These are phyloP conservation scores for Agrypnus murinus DNA, from an alignment of 2,888 invertebrate genomes.

Conservation along the genomic window DNA sequence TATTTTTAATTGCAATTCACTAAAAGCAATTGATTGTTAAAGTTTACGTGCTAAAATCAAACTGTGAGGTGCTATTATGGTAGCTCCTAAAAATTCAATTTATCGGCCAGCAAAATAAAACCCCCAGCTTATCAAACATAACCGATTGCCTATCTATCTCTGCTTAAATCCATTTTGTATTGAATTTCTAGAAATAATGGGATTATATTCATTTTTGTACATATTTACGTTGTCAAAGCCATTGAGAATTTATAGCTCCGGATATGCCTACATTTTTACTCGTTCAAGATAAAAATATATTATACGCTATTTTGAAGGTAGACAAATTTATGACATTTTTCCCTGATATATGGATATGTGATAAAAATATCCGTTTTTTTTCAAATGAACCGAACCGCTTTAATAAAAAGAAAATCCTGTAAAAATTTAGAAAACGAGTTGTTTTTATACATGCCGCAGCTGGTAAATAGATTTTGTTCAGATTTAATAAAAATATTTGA, in stretches of 20 bases:
- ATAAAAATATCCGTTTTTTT: constrained; percentile 19
- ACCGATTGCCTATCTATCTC: constrained; percentile 7
- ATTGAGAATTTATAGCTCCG: constrained; percentile 20
- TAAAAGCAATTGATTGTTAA: too few species aligned
- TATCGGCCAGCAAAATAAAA: neutral
- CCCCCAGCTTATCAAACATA: constrained; percentile 7
- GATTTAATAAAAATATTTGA: constrained; percentile 12
- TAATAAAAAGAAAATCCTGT: neutral
- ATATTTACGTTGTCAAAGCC: constrained; percentile 28
- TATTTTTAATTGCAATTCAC: too few species aligned
- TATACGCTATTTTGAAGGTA: constrained; percentile 18
- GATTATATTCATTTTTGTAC: constrained; percentile 24
- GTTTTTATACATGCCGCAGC: neutral
- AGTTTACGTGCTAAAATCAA: too few species aligned
- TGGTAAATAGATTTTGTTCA: neutral
- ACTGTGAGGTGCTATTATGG: too few species aligned
- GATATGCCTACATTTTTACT: constrained; percentile 24
- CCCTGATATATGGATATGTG: neutral
- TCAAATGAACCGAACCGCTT: neutral
- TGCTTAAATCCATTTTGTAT: neutral
- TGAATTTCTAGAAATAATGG: constrained; percentile 13
- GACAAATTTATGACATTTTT: constrained; percentile 27
- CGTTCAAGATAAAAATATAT: constrained; percentile 31
- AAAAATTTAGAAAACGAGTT: neutral
- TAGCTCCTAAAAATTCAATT: too few species aligned